Base-by-base conservation (phyloP, 2,113 vertebrate species). In the Sorex araneus region DNA sequence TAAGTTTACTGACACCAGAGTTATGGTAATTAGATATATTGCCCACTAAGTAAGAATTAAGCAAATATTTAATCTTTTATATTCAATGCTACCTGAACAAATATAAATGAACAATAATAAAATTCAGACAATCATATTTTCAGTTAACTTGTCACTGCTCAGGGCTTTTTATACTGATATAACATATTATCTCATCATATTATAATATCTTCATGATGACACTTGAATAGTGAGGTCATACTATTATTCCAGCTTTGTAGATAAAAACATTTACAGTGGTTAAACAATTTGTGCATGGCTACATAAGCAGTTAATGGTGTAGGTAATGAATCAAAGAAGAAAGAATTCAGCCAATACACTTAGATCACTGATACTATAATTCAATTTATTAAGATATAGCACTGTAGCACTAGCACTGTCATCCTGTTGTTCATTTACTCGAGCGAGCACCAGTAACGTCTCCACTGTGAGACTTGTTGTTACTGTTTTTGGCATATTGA, bases 51-150 rank as follows among this genome's bases (percentile, higher is more conserved):
- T 8, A 15, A 81, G 40, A 76, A 25, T 28, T 34, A 32, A 30
- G 74, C 12, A 66, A 11, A 79, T 16, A 69, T 15, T n/a, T 54
- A 21, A 60, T 64, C 57, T 40, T 50, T 36, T 28, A 10, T 28
- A 78, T 40, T 91, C 63, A 84, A 71, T 8, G 3, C 11, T 69
- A 47, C n/a, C n/a, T n/a, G n/a, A n/a, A n/a, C n/a, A 91, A 93
- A 83, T 71, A 28, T 3, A 54, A 69, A 3, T 66, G 25, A 74
- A 94, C 64, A 70, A 77, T 74, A 70, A 13, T 25, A n/a, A 64
- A 87, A 66, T 50, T 36, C 40, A 80, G 1, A 28, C 32, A 50
- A 27, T 18, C 13, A n/a, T 78, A 32, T 70, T 25, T 40, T 78
- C 2, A 66, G 34, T 32, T n/a, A 40, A 30, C 34, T 21, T 54